Percentiles rank a stretch among this genome's conserved stretches.
phyloP scores from a whole-genome alignment of 2,113 vertebrate species.

The Peromyscus leucopus region DNA sequence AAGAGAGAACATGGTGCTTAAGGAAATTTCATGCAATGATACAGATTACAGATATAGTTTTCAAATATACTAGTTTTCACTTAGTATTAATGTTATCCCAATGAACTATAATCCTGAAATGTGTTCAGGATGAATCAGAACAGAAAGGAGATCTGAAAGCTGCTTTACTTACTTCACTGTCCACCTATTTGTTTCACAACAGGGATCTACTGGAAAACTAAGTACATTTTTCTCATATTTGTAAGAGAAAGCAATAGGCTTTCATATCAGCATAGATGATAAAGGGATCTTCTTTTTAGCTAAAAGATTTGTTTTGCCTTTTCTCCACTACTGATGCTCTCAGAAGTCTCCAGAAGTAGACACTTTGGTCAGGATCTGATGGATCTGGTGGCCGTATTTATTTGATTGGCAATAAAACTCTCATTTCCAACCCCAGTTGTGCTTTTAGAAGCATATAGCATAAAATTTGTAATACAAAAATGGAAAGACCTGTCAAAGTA shows the following conservation, averaged over 20 bases:
- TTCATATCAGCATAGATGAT: neutral
- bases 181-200: slow-evolving; percentile 2
- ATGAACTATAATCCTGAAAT: neutral
- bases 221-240: neutral
- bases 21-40: neutral
- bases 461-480: slow-evolving; percentile 41
- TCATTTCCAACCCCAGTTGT: slow-evolving; percentile 5
- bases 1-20: neutral
- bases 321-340: neutral
- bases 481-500: slow-evolving; percentile 41
- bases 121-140: neutral
- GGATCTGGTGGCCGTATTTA: slow-evolving; percentile 15
- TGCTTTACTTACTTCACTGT: neutral
- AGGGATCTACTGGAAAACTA: slow-evolving; percentile 17
- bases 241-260: slow-evolving; percentile 5
- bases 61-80: slow-evolving; percentile 30
- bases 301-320: slow-evolving; percentile 1
- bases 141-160: neutral
- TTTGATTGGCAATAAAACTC: slow-evolving; percentile 47
- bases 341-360: slow-evolving; percentile 15
- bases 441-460: slow-evolving; percentile 23
- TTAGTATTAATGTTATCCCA: neutral
- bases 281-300: neutral
- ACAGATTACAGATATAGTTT: neutral
- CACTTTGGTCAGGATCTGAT: neutral